Percentiles rank a stretch among this genome's conserved stretches.
phyloP scores from a whole-genome alignment of 2,797 vertebrate genomes.

The Nannoperca obscura region DNA sequence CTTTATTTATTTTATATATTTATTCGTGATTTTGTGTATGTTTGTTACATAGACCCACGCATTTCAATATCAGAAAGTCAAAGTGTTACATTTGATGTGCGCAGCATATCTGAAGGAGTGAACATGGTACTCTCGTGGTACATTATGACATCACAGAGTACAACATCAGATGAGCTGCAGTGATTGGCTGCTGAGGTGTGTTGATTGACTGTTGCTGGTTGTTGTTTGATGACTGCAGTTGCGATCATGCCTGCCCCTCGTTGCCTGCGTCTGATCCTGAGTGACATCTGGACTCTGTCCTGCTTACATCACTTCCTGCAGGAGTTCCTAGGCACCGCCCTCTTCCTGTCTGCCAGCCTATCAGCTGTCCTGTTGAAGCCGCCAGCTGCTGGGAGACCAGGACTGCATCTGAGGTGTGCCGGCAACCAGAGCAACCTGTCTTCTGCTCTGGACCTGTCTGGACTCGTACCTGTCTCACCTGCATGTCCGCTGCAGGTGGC shows the following conservation, averaged over 20 bases:
- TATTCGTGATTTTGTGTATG: too few species aligned
- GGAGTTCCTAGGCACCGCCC: constrained; percentile 33
- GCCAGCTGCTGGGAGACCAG: background rate
- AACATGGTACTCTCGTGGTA: too few species aligned
- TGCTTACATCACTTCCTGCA: constrained; percentile 34
- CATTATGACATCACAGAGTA: too few species aligned
- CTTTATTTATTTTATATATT: too few species aligned
- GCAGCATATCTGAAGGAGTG: too few species aligned
- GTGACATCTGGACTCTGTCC: constrained; percentile 11
- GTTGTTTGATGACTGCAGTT: background rate
- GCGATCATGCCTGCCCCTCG: constrained; percentile 5
- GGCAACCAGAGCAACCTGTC: background rate
- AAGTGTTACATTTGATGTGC: too few species aligned
- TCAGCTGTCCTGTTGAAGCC: constrained; percentile 13
- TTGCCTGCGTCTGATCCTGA: constrained; percentile 19
- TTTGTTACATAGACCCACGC: too few species aligned
- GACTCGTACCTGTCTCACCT: background rate
- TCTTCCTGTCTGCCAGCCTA: constrained; percentile 32
- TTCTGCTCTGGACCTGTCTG: background rate
- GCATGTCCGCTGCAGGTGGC: constrained; percentile 15
- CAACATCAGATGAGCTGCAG: too few species aligned
- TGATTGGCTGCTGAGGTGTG: too few species aligned
- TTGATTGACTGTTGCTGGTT: background rate
- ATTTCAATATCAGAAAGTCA: too few species aligned
- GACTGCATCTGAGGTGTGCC: background rate